phyloP scores from a whole-genome alignment of 2,113 vertebrate species.

The Notiomystis cincta region DNA sequence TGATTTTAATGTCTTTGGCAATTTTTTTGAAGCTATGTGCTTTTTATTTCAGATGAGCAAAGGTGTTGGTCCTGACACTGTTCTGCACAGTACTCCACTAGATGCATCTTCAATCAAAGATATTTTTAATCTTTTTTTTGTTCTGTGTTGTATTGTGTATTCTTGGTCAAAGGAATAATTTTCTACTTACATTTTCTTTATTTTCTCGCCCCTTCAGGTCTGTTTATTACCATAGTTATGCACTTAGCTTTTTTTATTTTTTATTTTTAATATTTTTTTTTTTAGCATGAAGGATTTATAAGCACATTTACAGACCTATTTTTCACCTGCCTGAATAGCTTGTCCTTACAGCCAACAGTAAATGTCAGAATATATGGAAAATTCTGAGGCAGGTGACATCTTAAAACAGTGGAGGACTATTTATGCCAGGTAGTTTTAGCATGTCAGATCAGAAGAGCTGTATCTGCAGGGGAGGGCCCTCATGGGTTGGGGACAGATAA shows the following conservation, averaged over 20 bases:
- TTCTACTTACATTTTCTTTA: neutral
- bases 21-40: neutral
- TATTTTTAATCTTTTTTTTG: neutral
- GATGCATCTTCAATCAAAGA: accelerated
- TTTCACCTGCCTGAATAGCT: neutral
- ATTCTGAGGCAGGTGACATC: neutral
- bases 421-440: slow-evolving; percentile 23
- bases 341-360: neutral
- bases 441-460: neutral
- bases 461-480: neutral
- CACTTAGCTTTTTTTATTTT: neutral
- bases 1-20: neutral
- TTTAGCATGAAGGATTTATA: neutral
- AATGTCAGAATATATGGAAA: slow-evolving; percentile 37
- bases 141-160: neutral
- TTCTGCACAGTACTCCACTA: neutral
- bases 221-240: accelerated
- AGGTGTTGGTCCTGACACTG: neutral
- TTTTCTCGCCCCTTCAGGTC: neutral
- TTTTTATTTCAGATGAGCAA: neutral
- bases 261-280: neutral
- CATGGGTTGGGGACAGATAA: neutral
- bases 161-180: neutral
- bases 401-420: neutral
- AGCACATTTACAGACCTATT: neutral